Evolutionary conservation across 2,888 invertebrate species (phyloP).

Genomic region (Drosophila anomalata): DNA sequence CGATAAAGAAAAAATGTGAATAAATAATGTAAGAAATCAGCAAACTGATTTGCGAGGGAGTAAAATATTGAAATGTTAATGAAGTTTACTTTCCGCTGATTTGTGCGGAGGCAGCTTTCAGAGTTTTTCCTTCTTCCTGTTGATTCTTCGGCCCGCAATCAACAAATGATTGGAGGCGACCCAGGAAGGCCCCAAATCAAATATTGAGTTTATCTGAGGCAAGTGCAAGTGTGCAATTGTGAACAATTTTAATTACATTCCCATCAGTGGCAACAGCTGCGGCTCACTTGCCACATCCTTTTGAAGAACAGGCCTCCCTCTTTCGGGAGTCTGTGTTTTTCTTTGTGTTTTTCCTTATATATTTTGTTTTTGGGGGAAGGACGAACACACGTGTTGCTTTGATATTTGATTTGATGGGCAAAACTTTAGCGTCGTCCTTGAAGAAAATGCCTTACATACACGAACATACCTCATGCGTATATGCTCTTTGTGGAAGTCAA

Average conservation of each 20-base stretch:
- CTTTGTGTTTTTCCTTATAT: slow-evolving; percentile 7
- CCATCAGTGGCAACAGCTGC: slow-evolving; percentile 57
- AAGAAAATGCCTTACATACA: background rate
- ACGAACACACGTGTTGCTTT: slow-evolving; percentile 73
- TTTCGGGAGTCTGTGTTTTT: background rate
- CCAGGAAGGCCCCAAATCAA: slow-evolving; percentile 17
- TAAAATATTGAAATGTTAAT: slow-evolving; percentile 78
- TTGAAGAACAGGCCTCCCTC: slow-evolving; percentile 55
- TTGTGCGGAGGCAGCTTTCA: slow-evolving; percentile 46
- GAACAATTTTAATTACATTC: slow-evolving; percentile 37
- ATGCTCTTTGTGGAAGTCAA: slow-evolving; percentile 51
- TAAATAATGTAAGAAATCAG: slow-evolving; percentile 65
- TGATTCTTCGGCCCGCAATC: slow-evolving; percentile 61
- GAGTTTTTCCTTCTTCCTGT: slow-evolving; percentile 45
- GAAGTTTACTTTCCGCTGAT: slow-evolving; percentile 71
- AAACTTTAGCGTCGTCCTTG: slow-evolving; percentile 48
- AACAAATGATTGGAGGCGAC: slow-evolving; percentile 50
- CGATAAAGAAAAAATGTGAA: slow-evolving; percentile 74
- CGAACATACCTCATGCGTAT: background rate
- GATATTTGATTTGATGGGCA: slow-evolving; percentile 72
- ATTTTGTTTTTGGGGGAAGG: background rate
- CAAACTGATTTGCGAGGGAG: slow-evolving; percentile 37
- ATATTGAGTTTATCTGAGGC: slow-evolving; percentile 17
- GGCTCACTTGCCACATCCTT: slow-evolving; percentile 62
- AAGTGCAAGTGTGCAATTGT: slow-evolving; percentile 25